Evolutionary conservation across 1,140 invertebrate genomes (phyloP), one percentile per base, ranked within the genome.

Genomic region (Cephus cinctus): DNA sequence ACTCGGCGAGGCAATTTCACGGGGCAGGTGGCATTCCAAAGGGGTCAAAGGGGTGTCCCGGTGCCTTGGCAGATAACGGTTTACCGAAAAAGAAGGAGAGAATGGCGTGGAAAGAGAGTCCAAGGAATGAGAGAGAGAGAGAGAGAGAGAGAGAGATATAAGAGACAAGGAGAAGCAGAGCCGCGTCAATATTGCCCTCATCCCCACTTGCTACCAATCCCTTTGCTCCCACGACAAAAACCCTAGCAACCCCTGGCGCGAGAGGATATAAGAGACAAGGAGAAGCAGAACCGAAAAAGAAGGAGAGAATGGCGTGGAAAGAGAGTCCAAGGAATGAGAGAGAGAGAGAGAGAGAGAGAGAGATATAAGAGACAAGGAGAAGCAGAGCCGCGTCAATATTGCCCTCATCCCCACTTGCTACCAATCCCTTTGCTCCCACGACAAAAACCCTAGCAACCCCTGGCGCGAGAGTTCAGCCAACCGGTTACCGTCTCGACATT

Each of bases 1-100:
- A 6, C 25, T 41, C 36, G 19, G 31, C 15, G 39, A 39, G 23
- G 47, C 41, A 53, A 50, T 53, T 53, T 50, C 18, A 34, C 40
- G 31, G 41, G 41, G 23, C 47, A 32, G 42, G 36, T 48, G 14
- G 39, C 36, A 21, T 15, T 20, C 39, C 39, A 41, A 18, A 20
- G 51, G 16, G 25, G 25, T 27, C 6, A 27, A 27, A 27, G 25
- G 25, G 25, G 25, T 27, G 25, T 8, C n/a, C n/a, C 25, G 25
- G 25, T 27, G 25, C 25, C 25, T 44, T 45, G 40, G 31, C 47
- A 43, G 51, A 52, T 52, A 52, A 52, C 32, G 39, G 16, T 20
- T 15, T 30, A 22, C 12, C 38, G 16, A 11, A 41, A 19, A n/a
- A n/a, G n/a, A n/a, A n/a, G n/a, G n/a, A n/a, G n/a, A n/a, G n/a